Base-by-base conservation (phyloP, 2,797 vertebrate species). In the Cottoperca gobio region DNA sequence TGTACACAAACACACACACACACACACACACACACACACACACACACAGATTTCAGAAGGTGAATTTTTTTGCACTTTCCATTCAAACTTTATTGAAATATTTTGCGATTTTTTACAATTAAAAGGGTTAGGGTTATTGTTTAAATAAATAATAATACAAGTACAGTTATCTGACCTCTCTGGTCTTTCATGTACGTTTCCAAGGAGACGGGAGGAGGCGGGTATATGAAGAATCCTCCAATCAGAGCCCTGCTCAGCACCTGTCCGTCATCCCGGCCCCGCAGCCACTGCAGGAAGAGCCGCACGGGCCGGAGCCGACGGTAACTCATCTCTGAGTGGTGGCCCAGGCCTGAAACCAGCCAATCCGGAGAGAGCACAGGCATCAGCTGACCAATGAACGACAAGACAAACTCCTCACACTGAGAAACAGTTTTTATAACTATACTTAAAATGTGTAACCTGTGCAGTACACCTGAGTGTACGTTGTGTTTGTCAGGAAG, bases 381-480 rank as follows among this genome's bases (percentile, higher is more conserved):
- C 1, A 3, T 28, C 31, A 33, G 50, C 23, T 2, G n/a, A n/a
- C 16, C 49, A 26, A 53, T 45, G 16, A 46, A 7, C 1, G 26
- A 58, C 3, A 40, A 10, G 50, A 31, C 19, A 23, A 24, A n/a
- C n/a, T n/a, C n/a, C n/a, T n/a, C n/a, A n/a, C n/a, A n/a, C n/a
- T n/a, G n/a, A n/a, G n/a, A n/a, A n/a, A n/a, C n/a, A n/a, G n/a
- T n/a, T n/a, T n/a, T n/a, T n/a, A n/a, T n/a, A n/a, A n/a, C n/a
- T n/a, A n/a, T n/a, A n/a, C n/a, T n/a, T n/a, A n/a, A n/a, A n/a
- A n/a, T n/a, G 23, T 0, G 5, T 69, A 50, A 93, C 93, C 93
- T 91, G 92, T 90, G 82, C 88, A 86, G 82, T 94, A 94, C 64
- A 93, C 88, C 83, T 95, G 94, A 10, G 93, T 95, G 88, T 81